Evolutionary conservation across 2,113 vertebrate species (phyloP), one percentile per base, ranked within the genome.

Genomic region (Coryphaenoides rupestris): DNA sequence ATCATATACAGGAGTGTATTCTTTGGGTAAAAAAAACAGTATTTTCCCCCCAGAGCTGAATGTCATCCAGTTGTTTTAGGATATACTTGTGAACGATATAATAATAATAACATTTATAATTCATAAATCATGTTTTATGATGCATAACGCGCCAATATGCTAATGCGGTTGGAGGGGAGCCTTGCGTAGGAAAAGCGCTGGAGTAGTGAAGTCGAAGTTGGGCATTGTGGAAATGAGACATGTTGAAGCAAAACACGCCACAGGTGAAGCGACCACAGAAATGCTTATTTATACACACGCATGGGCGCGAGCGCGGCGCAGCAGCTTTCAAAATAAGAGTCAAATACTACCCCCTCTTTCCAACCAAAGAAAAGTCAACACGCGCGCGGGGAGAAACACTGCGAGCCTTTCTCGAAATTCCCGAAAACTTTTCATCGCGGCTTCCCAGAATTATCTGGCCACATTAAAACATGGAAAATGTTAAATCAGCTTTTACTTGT

Each of bases 391-490:
- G 66, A 81, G 65, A 72, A 86, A 86, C 83, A 88, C 78, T 83
- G 84, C 75, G 77, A 24, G 63, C 73, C 74, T 80, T 83, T 83
- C 70, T 80, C 56, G 79, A 76, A 73, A 71, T 84, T 87, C 82
- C 84, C 68, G 78, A 74, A n/a, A n/a, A 84, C 67, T 73, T 66
- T 68, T 82, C 77, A 74, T 84, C 71, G 61, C 68, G 55, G 74
- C 76, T 87, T 86, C 81, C 84, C 79, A 82, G 85, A 86, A 89
- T 84, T 71, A 84, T 84, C 66, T 78, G 74, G 79, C 82, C 78
- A 77, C 82, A 86, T 84, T 85, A 87, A 89, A 86, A 86, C 79
- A 84, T 83, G 78, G 85, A 85, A 87, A 87, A 75, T 78, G 84
- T 79, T 68, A 79, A 84, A 82, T 84, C 82, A 84, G 83, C 82